A percentile compares a stretch with the other conserved stretches of the same genome.
Conservation (phyloP, 2,113 vertebrate species). For the Chiloscyllium plagiosum region DNA sequence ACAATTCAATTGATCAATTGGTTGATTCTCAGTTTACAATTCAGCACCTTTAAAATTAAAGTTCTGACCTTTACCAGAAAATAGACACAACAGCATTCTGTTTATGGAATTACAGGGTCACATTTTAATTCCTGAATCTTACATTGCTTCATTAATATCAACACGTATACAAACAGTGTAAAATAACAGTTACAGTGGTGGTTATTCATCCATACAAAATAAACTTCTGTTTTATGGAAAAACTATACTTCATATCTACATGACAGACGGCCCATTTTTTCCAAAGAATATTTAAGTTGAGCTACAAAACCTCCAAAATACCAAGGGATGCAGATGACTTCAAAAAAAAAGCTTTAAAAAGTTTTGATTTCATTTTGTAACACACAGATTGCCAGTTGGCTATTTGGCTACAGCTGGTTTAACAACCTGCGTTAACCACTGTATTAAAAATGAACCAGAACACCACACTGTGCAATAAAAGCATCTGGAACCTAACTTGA, state of each 20-base stretch:
- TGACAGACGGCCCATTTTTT: conserved; percentile 72
- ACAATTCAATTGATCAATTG: neutral
- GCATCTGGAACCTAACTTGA: conserved; percentile 9
- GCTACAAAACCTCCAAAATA: conserved; percentile 68
- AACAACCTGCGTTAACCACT: conserved; percentile 42
- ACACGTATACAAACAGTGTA: conserved; percentile 95
- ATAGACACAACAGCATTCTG: conserved; percentile 53
- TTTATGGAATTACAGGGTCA: conserved; percentile 81
- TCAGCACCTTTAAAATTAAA: conserved; percentile 31
- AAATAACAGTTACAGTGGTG: conserved; percentile 81
- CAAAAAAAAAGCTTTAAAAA: conserved; percentile 26
- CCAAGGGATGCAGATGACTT: conserved; percentile 32
- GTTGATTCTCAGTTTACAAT: conserved; percentile 31
- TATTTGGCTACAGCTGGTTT: conserved; percentile 55
- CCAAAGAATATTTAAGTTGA: conserved; percentile 70
- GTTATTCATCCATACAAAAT: conserved; percentile 86
- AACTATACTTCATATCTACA: conserved; percentile 72
- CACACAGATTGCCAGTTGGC: conserved; percentile 27
- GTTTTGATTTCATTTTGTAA: conserved; percentile 28
- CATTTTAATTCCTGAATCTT: conserved; percentile 94
- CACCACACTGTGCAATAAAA: conserved; percentile 36
- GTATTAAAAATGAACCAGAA: conserved; percentile 27
- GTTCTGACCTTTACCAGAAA: conserved; percentile 29
- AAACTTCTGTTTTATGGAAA: conserved; percentile 78
- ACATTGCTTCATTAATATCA: conserved; percentile 79